phyloP scores from a whole-genome alignment of 2,888 invertebrate species.

The Bimastos eiseni region DNA sequence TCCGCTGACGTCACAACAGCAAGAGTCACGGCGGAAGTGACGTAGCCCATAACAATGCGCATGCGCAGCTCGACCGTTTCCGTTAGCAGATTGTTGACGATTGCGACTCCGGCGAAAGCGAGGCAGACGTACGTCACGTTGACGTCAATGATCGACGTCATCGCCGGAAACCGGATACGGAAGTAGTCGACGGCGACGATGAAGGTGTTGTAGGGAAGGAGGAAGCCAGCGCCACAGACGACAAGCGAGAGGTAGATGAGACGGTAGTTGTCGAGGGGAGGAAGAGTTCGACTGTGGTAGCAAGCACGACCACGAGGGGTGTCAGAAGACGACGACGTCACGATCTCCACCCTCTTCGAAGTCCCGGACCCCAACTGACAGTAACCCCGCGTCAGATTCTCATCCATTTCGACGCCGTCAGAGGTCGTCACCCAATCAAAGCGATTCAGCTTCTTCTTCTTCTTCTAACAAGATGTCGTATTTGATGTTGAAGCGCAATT shows the following conservation, averaged over 20 bases:
- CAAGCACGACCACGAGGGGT: not conserved
- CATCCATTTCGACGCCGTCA: constrained; percentile 26
- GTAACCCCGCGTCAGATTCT: constrained; percentile 32
- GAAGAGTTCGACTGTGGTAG: constrained; percentile 22
- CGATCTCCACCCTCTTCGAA: constrained; percentile 21
- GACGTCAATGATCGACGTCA: constrained; percentile 17
- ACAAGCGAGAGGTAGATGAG: constrained; percentile 17
- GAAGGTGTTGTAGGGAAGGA: constrained; percentile 22
- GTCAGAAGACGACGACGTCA: not conserved
- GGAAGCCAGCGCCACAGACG: constrained; percentile 22
- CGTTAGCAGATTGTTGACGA: constrained; percentile 22
- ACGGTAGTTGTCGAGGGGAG: constrained; percentile 21
- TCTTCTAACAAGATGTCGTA: not conserved
- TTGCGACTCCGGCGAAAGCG: constrained; percentile 16
- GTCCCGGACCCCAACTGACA: constrained; percentile 29
- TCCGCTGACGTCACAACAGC: not conserved
- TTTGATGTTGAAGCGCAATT: not conserved
- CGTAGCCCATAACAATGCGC: constrained; percentile 16
- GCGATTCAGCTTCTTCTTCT: not conserved
- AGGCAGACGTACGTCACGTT: constrained; percentile 24
- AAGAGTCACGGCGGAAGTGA: constrained; percentile 20
- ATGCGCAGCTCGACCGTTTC: constrained; percentile 20
- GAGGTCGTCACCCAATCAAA: not conserved
- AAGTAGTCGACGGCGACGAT: constrained; percentile 23
- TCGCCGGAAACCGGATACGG: constrained; percentile 7